Percentiles rank a stretch among this genome's conserved stretches.
Conservation (phyloP, 2,888 invertebrate genomes). For the Mythimna albipuncta region DNA sequence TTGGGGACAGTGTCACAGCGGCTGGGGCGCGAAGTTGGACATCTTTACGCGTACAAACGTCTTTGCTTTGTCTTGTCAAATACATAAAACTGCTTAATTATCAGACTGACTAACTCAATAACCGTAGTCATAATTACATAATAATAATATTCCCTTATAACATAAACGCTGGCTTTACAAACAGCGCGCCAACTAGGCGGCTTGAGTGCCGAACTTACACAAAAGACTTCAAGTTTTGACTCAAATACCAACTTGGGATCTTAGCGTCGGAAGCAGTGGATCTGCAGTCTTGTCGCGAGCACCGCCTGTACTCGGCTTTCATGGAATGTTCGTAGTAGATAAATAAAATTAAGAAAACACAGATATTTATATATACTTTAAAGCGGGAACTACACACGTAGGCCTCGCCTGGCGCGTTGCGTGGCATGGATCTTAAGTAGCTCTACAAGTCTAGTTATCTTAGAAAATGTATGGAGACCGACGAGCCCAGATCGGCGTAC, state of each 20-base stretch:
- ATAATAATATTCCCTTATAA: conserved; percentile 40
- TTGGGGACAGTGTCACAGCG: too few relatives aligned
- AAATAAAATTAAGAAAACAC: not conserved
- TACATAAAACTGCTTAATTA: not conserved
- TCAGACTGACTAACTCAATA: conserved; percentile 5
- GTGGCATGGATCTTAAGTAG: too few relatives aligned
- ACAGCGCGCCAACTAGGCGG: conserved; percentile 64
- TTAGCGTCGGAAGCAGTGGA: conserved; percentile 70
- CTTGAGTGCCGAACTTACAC: conserved; percentile 72
- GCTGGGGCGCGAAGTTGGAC: too few relatives aligned
- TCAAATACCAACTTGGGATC: conserved; percentile 71
- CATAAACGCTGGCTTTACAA: conserved; percentile 44
- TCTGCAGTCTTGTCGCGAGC: conserved; percentile 59
- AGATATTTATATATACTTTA: not conserved
- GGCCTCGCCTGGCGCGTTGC: too few relatives aligned
- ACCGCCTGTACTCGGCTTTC: conserved; percentile 8
- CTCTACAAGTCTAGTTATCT: too few relatives aligned
- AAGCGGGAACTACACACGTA: too few relatives aligned
- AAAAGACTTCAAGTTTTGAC: conserved; percentile 75
- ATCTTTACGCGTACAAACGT: too few relatives aligned
- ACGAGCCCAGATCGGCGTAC: too few relatives aligned
- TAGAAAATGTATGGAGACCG: too few relatives aligned
- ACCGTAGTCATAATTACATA: conserved; percentile 18
- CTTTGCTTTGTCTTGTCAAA: not conserved
- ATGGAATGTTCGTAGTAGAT: conserved; percentile 14